Evolutionary conservation across 2,113 vertebrate species (phyloP).

Genomic region (Riparia riparia): DNA sequence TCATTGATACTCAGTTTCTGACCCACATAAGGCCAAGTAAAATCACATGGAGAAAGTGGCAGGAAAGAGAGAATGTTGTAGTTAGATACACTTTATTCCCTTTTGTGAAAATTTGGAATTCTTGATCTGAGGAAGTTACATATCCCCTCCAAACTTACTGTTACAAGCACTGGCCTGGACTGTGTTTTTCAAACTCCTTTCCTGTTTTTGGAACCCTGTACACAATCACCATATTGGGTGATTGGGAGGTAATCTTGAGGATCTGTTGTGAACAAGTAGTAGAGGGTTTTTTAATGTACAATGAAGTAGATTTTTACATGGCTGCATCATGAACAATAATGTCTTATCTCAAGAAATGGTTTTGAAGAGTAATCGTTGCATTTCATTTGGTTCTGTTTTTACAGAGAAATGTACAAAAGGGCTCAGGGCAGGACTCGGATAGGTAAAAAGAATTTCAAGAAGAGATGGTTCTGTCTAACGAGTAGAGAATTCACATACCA

Average conservation of each 20-base stretch:
- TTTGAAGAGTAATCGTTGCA: background rate
- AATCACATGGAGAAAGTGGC: background rate
- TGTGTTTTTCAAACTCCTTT: background rate
- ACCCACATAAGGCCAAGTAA: background rate
- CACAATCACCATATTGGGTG: rapidly evolving
- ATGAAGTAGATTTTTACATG: background rate
- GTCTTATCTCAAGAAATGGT: background rate
- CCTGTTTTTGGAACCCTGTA: background rate
- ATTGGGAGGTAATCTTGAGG: background rate
- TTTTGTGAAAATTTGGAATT: background rate
- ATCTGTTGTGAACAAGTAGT: background rate
- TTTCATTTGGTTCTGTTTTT: background rate
- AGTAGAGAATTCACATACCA: constrained; percentile 94
- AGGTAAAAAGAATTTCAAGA: constrained; percentile 94
- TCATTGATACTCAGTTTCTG: background rate
- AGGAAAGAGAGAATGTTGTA: background rate
- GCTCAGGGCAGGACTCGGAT: constrained; percentile 91
- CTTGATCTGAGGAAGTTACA: background rate
- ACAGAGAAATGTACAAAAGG: constrained; percentile 94
- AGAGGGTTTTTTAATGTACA: background rate
- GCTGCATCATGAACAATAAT: background rate
- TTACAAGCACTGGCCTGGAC: background rate
- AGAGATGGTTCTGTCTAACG: constrained; percentile 93
- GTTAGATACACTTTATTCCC: background rate
- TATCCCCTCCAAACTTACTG: background rate